Evolutionary conservation across 2,113 vertebrate species (phyloP), one percentile per base, ranked within the genome.

Genomic region (Nothocercus nigrocapillus): DNA sequence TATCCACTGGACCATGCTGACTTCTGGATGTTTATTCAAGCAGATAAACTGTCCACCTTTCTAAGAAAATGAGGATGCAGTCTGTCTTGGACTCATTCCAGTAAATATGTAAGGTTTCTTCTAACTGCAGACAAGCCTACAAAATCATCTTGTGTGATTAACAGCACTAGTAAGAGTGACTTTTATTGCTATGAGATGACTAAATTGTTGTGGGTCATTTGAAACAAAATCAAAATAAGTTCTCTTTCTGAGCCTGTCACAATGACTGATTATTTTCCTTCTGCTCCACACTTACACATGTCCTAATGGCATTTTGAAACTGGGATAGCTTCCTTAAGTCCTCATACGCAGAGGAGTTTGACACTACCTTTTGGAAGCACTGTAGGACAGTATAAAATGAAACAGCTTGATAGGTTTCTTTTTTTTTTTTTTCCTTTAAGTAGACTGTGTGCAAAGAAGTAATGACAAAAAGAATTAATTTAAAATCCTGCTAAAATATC

Each of bases 381-480:
- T 32, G 40, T 47, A 80, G 83, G 64, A 81, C 69, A 86, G 88
- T 54, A 94, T 87, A 68, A 90, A 97, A 96, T 95, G 38, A 96
- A 97, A 89, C 61, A 93, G 27, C 74, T 87, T 87, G 92, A 94
- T 93, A 92, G 54, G 53, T 64, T 91, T 85, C 7, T 42, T 66
- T 74, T 90, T 70, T 69, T 36, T 78, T 74, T 90, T 70, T 66
- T 14, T 70, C 34, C 47, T 90, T 86, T 67, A 83, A 89, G 82
- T 14, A 61, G 49, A 24, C 11, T 62, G 20, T 49, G 25, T 77
- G 42, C 44, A 73, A 91, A 93, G 36, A 89, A 47, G 19, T 72
- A 95, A 88, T 85, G 47, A 66, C 59, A 92, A 78, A 64, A 85
- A 77, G 36, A 87, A 82, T 91, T 95, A 79, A 93, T 96, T 93